A percentile compares a stretch with the other conserved stretches of the same genome.
phyloP scores from a whole-genome alignment of 2,888 invertebrate genomes.

The Scaptomyza polygonia region DNA sequence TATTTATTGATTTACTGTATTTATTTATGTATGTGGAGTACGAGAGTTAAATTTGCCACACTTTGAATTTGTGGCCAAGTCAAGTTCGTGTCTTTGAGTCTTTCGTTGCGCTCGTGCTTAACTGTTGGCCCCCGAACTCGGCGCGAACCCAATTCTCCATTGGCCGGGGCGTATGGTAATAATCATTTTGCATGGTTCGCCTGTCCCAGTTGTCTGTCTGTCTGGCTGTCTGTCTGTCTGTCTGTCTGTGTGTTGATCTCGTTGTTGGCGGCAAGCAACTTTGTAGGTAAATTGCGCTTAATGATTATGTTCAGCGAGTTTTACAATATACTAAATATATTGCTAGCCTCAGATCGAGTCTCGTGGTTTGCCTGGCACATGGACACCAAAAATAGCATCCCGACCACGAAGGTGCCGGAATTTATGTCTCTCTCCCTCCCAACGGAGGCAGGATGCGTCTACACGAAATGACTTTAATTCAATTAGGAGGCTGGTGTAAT shows the following conservation, averaged over 20 bases:
- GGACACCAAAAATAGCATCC: constrained; percentile 59
- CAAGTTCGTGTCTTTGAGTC: constrained; percentile 78
- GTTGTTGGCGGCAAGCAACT: constrained; percentile 74
- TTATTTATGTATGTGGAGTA: constrained; percentile 49
- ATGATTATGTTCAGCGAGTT: constrained; percentile 76
- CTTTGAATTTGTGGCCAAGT: constrained; percentile 73
- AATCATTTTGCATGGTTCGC: constrained; percentile 71
- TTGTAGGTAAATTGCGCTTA: constrained; percentile 80
- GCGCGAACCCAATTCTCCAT: constrained; percentile 11
- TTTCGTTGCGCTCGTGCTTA: constrained; percentile 78
- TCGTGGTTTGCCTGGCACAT: constrained; percentile 28
- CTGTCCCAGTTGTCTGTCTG: not conserved
- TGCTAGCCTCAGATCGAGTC: constrained; percentile 14
- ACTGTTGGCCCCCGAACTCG: constrained; percentile 45
- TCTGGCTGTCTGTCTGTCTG: too few species aligned
- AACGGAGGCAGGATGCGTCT: constrained; percentile 51
- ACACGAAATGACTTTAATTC: constrained; percentile 66
- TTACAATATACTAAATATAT: constrained; percentile 59
- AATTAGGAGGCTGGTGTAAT: constrained; percentile 73
- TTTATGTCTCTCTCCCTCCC: constrained; percentile 57
- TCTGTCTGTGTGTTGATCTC: not conserved
- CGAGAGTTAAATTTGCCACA: constrained; percentile 71
- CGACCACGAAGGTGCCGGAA: constrained; percentile 60
- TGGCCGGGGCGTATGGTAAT: constrained; percentile 70
- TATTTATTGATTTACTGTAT: constrained; percentile 68